Evolutionary conservation across 2,888 invertebrate species (phyloP).

Genomic region (Mesorhabditis sp.): DNA sequence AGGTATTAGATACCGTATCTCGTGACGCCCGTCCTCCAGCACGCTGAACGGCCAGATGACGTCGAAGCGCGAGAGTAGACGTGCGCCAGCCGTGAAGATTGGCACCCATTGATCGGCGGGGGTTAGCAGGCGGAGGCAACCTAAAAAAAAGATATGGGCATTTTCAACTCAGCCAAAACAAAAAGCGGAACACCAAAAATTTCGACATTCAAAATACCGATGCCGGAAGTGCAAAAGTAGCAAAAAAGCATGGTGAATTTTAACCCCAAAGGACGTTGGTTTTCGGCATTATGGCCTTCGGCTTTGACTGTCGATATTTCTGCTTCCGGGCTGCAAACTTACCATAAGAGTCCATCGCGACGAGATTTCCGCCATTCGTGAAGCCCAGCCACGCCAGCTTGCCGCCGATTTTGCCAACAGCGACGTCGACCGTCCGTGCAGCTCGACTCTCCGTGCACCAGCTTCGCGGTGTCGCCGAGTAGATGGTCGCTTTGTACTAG

Average conservation of each 20-base stretch:
- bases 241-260: too few relatives aligned
- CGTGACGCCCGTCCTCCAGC: conserved; percentile 18
- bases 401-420: conserved; percentile 22
- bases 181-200: too few relatives aligned
- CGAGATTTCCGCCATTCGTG: conserved; percentile 38
- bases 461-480: conserved; percentile 17
- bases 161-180: too few relatives aligned
- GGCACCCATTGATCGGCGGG: conserved; percentile 46
- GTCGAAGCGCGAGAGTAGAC: conserved; percentile 32
- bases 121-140: conserved; percentile 25
- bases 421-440: conserved; percentile 15
- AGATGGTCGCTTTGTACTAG: conserved; percentile 24
- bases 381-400: conserved; percentile 39
- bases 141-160: conserved; percentile 10
- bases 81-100: conserved; percentile 38
- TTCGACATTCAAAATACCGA: too few relatives aligned
- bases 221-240: too few relatives aligned
- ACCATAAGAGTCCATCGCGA: conserved; percentile 41
- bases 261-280: too few relatives aligned
- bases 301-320: too few relatives aligned
- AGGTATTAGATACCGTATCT: background rate
- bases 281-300: too few relatives aligned
- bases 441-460: conserved; percentile 20
- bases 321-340: background rate
- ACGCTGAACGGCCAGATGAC: conserved; percentile 48